A percentile compares a stretch with the other conserved stretches of the same genome.
phyloP scores from a whole-genome alignment of 2,113 vertebrate genomes.

The Parus major region DNA sequence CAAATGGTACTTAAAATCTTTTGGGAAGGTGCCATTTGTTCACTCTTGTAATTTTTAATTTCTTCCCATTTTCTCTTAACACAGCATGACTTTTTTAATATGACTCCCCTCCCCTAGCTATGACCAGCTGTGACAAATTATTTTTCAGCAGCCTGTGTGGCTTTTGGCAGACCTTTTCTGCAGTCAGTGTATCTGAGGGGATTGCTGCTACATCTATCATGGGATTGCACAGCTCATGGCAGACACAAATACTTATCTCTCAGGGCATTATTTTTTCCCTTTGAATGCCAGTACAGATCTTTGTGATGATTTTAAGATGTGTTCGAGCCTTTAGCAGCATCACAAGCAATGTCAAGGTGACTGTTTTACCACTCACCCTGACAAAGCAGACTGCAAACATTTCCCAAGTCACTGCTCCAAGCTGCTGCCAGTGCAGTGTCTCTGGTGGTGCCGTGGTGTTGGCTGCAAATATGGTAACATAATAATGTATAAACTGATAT shows the following conservation, averaged over 20 bases:
- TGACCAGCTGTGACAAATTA: not conserved
- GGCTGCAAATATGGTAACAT: not conserved
- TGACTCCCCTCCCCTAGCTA: not conserved
- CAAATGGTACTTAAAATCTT: not conserved
- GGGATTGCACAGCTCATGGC: not conserved
- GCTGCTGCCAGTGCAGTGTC: not conserved
- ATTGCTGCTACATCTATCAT: not conserved
- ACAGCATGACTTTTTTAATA: not conserved
- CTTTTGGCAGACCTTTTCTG: constrained; percentile 22
- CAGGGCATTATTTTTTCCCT: not conserved
- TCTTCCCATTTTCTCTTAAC: not conserved
- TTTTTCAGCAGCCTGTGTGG: not conserved
- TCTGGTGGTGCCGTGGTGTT: not conserved
- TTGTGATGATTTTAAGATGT: not conserved
- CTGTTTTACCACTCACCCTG: not conserved
- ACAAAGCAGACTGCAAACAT: not conserved
- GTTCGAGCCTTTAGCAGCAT: not conserved
- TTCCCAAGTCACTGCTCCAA: not conserved
- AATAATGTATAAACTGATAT: not conserved
- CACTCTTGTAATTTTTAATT: not conserved
- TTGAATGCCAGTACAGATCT: not conserved
- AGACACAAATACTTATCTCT: not conserved
- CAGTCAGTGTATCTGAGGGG: not conserved
- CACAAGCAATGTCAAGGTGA: not conserved
- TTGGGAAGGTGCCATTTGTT: not conserved